Conservation (phyloP, 2,797 vertebrate species). For the Enoplosus armatus region DNA sequence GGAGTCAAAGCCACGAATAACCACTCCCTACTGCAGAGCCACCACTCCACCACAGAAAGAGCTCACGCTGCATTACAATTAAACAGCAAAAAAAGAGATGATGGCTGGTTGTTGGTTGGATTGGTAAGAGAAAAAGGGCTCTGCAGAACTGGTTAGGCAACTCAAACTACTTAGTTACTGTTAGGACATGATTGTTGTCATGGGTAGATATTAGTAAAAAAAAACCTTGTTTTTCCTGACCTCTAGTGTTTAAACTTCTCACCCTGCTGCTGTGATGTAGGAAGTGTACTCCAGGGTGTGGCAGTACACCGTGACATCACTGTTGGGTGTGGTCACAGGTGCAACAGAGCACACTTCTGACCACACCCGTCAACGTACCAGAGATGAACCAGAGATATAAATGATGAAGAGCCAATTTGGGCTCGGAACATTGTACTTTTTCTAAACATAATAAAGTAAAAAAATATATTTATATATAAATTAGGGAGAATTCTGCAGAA, state of each 20-base stretch:
- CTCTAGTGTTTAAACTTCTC: neutral
- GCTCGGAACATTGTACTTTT: neutral
- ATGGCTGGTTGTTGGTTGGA: neutral
- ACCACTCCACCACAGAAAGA: neutral
- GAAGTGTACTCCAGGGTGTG: neutral
- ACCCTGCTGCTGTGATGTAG: neutral
- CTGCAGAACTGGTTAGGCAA: neutral
- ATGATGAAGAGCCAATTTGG: neutral
- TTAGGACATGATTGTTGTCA: neutral
- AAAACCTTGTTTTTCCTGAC: neutral
- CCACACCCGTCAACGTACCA: neutral
- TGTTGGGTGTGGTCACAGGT: neutral
- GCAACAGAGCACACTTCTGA: neutral
- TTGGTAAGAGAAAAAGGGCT: neutral
- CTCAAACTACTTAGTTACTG: neutral
- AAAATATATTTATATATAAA: too few relatives aligned
- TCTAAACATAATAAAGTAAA: too few relatives aligned
- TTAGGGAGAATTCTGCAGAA: neutral
- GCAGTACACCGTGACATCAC: neutral
- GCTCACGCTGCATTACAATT: neutral
- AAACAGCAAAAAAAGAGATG: neutral
- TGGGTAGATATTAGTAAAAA: neutral
- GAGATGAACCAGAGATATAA: neutral
- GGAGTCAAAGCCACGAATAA: constrained; percentile 39
- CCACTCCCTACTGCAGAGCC: constrained; percentile 48